A percentile compares a stretch with the other conserved stretches of the same genome.
Evolutionary conservation across 2,797 vertebrate species (phyloP).

Genomic region (Holocentrus rufus): DNA sequence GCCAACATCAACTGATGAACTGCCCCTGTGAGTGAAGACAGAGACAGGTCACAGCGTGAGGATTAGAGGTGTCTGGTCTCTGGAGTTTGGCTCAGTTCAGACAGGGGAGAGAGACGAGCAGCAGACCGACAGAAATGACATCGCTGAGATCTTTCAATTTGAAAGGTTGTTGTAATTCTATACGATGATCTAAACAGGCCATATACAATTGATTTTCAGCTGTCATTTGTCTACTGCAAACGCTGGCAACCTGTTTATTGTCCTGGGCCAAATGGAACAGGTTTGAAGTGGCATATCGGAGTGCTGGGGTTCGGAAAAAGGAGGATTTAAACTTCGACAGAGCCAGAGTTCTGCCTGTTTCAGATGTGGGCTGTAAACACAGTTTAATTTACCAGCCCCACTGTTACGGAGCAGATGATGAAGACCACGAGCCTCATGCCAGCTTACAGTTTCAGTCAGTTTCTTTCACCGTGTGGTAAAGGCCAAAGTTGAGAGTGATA

Average conservation of each 20-base stretch:
- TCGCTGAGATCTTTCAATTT: not conserved
- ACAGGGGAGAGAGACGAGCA: not conserved
- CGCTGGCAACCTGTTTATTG: slow-evolving; percentile 42
- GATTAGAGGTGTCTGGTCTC: slow-evolving; percentile 20
- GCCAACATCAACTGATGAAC: slow-evolving; percentile 23
- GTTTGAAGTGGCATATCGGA: slow-evolving; percentile 32
- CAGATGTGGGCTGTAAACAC: slow-evolving; percentile 61
- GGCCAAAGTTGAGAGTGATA: not conserved
- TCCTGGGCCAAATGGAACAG: slow-evolving; percentile 45
- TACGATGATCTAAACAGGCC: not conserved
- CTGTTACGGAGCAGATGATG: slow-evolving; percentile 52
- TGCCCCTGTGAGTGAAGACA: slow-evolving; percentile 1
- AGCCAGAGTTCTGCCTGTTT: slow-evolving; percentile 54
- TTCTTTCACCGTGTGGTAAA: slow-evolving; percentile 18
- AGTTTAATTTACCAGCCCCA: slow-evolving; percentile 54
- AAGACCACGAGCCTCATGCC: slow-evolving; percentile 28
- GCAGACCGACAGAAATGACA: not conserved
- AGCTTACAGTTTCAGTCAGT: not conserved
- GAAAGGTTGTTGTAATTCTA: not conserved
- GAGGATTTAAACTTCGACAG: slow-evolving; percentile 36
- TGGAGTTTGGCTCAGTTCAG: slow-evolving; percentile 5
- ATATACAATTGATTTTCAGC: slow-evolving; percentile 20
- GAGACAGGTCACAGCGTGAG: slow-evolving; percentile 19
- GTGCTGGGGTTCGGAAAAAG: slow-evolving; percentile 14
- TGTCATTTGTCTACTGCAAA: slow-evolving; percentile 11